Conservation (phyloP, 2,888 invertebrate genomes). For the Morpho helenor region DNA sequence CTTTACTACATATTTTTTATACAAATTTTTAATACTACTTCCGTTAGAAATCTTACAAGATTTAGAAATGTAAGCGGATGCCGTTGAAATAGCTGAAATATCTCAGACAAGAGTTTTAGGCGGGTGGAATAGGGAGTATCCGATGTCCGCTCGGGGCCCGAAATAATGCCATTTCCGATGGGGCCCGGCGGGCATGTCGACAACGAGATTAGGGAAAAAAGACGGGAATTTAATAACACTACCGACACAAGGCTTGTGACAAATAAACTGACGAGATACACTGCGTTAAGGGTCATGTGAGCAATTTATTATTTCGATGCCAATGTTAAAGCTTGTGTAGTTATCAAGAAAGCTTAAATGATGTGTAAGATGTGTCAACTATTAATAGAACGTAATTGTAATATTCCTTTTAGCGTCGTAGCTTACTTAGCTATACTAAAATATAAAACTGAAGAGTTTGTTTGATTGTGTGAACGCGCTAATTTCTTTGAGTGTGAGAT, state of each 20-base stretch:
- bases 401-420: no score
- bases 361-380: no score
- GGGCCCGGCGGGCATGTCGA: conserved; percentile 62
- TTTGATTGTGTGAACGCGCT: no score
- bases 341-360: no score
- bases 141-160: conserved; percentile 55
- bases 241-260: conserved; percentile 52
- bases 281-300: conserved; percentile 33
- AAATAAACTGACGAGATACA: conserved; percentile 37
- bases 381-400: no score
- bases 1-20: not conserved
- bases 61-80: conserved; percentile 42
- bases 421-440: no score
- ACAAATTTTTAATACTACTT: conserved; percentile 19
- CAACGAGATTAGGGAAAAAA: conserved; percentile 67
- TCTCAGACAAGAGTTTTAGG: conserved; percentile 47
- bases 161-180: conserved; percentile 75
- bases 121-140: conserved; percentile 46
- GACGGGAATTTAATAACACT: conserved; percentile 67
- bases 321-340: no score
- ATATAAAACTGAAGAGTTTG: no score
- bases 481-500: no score
- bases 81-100: conserved; percentile 48
- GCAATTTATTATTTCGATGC: no score
- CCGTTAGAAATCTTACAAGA: conserved; percentile 26